These are phyloP conservation scores for Heliocidaris erythrogramma DNA, from an alignment of 35 echinoderm and acorn worm genomes.

Conservation along the genomic window DNA sequence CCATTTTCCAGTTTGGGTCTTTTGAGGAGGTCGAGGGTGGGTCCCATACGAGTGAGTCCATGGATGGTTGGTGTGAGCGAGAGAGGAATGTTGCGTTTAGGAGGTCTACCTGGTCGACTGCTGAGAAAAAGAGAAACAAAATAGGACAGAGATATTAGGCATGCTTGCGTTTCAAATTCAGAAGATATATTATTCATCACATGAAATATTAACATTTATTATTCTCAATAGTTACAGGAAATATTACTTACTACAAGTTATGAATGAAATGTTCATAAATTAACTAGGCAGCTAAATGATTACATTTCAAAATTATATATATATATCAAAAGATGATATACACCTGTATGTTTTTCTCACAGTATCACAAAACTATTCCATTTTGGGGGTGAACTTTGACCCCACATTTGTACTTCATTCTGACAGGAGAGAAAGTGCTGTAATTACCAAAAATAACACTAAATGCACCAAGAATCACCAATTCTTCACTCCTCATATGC, in stretches of 20 bases:
- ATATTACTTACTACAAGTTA: too few relatives aligned
- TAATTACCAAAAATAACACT: background rate
- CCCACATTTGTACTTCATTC: background rate
- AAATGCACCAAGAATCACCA: background rate
- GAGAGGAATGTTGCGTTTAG: constrained; percentile 83
- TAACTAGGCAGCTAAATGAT: too few relatives aligned
- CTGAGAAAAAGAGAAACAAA: constrained; percentile 61
- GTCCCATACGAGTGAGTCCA: constrained; percentile 63
- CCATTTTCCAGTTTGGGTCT: constrained; percentile 94
- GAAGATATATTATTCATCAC: background rate
- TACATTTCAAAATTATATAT: too few relatives aligned
- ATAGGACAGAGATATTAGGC: constrained; percentile 38
- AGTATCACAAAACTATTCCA: too few relatives aligned
- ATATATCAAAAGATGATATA: too few relatives aligned
- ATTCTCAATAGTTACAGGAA: too few relatives aligned
- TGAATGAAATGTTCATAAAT: too few relatives aligned
- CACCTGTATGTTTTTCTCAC: too few relatives aligned
- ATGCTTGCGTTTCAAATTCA: background rate
- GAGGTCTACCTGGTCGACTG: constrained; percentile 93
- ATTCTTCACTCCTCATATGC: background rate
- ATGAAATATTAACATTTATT: too few relatives aligned
- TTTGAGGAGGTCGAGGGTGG: constrained; percentile 70
- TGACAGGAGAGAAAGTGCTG: background rate
- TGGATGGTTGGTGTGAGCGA: constrained; percentile 76
- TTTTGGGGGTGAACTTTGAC: too few relatives aligned